Conservation (phyloP, 2,113 vertebrate genomes). For the Misgurnus mizolepis region DNA sequence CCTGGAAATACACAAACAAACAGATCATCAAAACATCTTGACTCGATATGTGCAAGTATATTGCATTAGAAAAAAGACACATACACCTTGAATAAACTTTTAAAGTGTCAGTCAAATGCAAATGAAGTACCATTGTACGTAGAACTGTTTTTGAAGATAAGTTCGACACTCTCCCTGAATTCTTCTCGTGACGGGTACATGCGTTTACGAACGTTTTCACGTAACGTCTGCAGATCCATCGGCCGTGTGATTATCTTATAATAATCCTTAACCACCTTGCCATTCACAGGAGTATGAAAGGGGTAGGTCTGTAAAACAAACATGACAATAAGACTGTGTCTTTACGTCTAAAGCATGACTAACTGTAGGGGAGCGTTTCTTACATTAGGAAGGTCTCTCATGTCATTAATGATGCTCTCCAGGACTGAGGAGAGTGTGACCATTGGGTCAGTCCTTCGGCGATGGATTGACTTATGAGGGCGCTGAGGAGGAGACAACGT, state of each 20-base stretch:
- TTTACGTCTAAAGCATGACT: neutral
- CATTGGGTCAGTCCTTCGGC: slow-evolving; percentile 96
- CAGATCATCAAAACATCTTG: neutral
- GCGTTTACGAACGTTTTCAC: slow-evolving; percentile 94
- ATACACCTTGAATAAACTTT: too few species aligned
- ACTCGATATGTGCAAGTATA: neutral
- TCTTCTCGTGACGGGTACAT: slow-evolving; percentile 95
- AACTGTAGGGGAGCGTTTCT: slow-evolving; percentile 51
- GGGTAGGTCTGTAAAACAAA: slow-evolving; percentile 84
- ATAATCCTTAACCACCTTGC: slow-evolving; percentile 96
- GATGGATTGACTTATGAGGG: slow-evolving; percentile 96
- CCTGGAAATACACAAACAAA: slow-evolving; percentile 70
- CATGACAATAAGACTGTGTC: neutral
- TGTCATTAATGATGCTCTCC: slow-evolving; percentile 96
- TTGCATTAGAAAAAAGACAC: neutral
- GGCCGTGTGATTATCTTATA: slow-evolving; percentile 96
- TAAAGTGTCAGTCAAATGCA: neutral
- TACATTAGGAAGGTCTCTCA: slow-evolving; percentile 95
- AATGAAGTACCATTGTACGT: slow-evolving; percentile 87
- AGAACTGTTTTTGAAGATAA: slow-evolving; percentile 94
- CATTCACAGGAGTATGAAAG: slow-evolving; percentile 96
- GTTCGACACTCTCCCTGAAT: slow-evolving; percentile 92
- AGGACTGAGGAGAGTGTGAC: slow-evolving; percentile 94
- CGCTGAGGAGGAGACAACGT: slow-evolving; percentile 72
- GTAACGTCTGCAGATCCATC: slow-evolving; percentile 96